A percentile compares a stretch with the other conserved stretches of the same genome.
phyloP scores from a whole-genome alignment of 1,140 invertebrate genomes.

The Mesaphorura yosii region DNA sequence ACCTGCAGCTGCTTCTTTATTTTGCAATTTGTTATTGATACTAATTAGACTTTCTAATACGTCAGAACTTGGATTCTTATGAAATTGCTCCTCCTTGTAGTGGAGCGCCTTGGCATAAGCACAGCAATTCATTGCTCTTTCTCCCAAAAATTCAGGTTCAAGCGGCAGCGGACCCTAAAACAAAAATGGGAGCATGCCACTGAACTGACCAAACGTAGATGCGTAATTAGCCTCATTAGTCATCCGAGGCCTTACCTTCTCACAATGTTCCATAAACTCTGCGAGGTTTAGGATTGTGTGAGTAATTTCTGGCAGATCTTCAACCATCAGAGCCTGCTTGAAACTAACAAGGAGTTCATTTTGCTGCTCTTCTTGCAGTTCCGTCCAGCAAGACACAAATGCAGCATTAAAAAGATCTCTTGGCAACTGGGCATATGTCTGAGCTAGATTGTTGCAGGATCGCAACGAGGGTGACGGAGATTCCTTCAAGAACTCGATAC shows the following conservation, averaged over 20 bases:
- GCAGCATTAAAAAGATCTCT: slow-evolving; percentile 96
- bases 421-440: slow-evolving; percentile 84
- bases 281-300: slow-evolving; percentile 95
- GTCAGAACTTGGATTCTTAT: slow-evolving; percentile 53
- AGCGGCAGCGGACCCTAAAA: slow-evolving; percentile 82
- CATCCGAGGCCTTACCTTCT: no score
- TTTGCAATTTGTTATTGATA: slow-evolving; percentile 97
- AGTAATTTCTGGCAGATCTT: slow-evolving; percentile 91
- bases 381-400: slow-evolving; percentile 98
- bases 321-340: slow-evolving; percentile 77
- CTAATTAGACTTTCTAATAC: slow-evolving; percentile 88
- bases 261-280: no score
- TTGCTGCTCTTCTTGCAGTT: slow-evolving; percentile 69
- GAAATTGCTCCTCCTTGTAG: slow-evolving; percentile 97
- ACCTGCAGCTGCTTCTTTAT: slow-evolving; percentile 91
- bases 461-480: slow-evolving; percentile 84
- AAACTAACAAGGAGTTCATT: slow-evolving; percentile 76
- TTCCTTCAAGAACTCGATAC: slow-evolving; percentile 86
- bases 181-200: slow-evolving; percentile 5
- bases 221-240: no score
- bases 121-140: slow-evolving; percentile 58
- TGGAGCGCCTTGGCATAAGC: slow-evolving; percentile 76
- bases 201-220: no score
- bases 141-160: slow-evolving; percentile 59
- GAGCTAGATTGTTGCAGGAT: slow-evolving; percentile 82